Percentiles rank a stretch among this genome's conserved stretches.
Evolutionary conservation across 1,140 invertebrate genomes (phyloP).

Genomic region (Antheraea mylitta): DNA sequence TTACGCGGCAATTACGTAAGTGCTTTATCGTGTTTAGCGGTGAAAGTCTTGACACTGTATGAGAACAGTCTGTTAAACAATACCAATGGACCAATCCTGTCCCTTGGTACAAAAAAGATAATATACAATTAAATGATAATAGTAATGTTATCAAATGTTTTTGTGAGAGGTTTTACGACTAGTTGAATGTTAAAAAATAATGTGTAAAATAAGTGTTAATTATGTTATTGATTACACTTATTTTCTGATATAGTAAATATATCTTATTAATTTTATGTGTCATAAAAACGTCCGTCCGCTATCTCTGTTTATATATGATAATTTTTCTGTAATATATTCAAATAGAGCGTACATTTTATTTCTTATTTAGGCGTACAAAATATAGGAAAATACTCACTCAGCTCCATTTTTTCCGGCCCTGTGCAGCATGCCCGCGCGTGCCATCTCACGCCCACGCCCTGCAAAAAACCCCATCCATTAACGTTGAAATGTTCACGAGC

Average conservation of each 20-base stretch:
- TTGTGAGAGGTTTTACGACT: not conserved
- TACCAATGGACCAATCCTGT: not conserved
- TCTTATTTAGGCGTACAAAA: not conserved
- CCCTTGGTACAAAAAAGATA: not conserved
- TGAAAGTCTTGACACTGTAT: constrained; percentile 28
- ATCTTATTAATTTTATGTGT: not conserved
- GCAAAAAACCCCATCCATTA: constrained; percentile 70
- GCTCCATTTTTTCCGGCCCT: constrained; percentile 78
- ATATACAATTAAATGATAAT: not conserved
- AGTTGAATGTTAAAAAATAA: not conserved
- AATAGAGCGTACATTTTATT: not conserved
- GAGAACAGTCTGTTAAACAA: not conserved
- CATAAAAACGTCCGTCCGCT: no score
- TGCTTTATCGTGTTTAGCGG: constrained; percentile 50
- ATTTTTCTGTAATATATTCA: no score
- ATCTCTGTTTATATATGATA: no score
- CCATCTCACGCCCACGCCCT: constrained; percentile 76
- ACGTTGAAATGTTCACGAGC: constrained; percentile 48
- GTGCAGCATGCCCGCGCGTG: constrained; percentile 79
- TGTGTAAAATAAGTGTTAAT: no score
- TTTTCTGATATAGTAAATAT: not conserved
- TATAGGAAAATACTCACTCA: constrained; percentile 59
- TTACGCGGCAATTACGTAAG: constrained; percentile 47
- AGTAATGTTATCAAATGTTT: not conserved
- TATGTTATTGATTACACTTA: not conserved